Conservation (phyloP, 2,888 invertebrate species). For the Tiphia femorata region DNA sequence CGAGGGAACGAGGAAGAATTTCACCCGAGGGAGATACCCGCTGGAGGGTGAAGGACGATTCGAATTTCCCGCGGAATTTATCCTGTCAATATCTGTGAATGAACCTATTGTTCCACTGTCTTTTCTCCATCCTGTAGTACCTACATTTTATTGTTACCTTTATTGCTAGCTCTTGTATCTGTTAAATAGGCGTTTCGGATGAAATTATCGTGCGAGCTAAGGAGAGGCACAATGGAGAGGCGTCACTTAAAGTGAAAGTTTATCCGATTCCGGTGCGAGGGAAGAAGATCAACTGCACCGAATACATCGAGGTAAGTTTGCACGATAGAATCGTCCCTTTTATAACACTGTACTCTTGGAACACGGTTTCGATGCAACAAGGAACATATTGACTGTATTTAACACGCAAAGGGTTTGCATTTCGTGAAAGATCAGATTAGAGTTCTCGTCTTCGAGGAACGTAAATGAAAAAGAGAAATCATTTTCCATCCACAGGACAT, state of each 20-base stretch:
- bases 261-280: conserved; percentile 39
- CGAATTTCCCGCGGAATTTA: not conserved
- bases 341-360: not conserved
- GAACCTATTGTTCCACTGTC: too few relatives aligned
- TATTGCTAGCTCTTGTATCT: too few relatives aligned
- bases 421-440: too few relatives aligned
- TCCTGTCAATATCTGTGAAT: too few relatives aligned
- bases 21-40: too few relatives aligned
- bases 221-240: conserved; percentile 41
- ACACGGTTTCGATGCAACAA: not conserved
- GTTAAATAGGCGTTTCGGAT: conserved; percentile 27
- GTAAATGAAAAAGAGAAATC: not conserved
- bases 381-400: too few relatives aligned
- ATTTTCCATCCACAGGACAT: conserved; percentile 52
- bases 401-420: too few relatives aligned
- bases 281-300: conserved; percentile 52
- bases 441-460: not conserved
- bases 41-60: too few relatives aligned
- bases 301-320: conserved; percentile 56
- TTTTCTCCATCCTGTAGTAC: too few relatives aligned
- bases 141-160: too few relatives aligned
- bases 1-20: too few relatives aligned
- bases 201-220: conserved; percentile 45
- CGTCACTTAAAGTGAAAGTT: conserved; percentile 58
- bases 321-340: not conserved